A percentile compares a stretch with the other conserved stretches of the same genome.
Evolutionary conservation across 2,113 vertebrate species (phyloP).

Genomic region (Istiophorus platypterus): DNA sequence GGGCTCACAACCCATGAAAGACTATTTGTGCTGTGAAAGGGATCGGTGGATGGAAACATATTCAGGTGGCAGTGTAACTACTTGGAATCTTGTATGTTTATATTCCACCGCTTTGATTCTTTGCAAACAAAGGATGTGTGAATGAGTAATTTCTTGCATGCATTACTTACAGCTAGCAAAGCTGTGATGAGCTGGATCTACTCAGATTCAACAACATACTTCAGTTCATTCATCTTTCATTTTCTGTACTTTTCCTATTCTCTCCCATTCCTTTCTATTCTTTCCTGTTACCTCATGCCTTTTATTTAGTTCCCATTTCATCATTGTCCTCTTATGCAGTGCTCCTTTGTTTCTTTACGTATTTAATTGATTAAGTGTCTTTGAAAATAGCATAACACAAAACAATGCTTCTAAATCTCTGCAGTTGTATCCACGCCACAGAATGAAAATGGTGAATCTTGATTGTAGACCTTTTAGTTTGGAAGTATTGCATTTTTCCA

Average conservation of each 20-base stretch:
- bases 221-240: slow-evolving; percentile 39
- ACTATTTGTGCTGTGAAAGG: slow-evolving; percentile 42
- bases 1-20: slow-evolving; percentile 49
- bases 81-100: slow-evolving; percentile 54
- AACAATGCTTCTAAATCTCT: background rate
- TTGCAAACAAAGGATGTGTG: slow-evolving; percentile 52
- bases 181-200: slow-evolving; percentile 69
- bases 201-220: slow-evolving; percentile 51
- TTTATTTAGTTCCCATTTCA: background rate
- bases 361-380: background rate
- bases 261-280: background rate
- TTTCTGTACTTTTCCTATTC: slow-evolving; percentile 10
- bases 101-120: slow-evolving; percentile 54
- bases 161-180: slow-evolving; percentile 64
- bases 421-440: slow-evolving; percentile 1
- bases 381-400: background rate
- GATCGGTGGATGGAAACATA: slow-evolving; percentile 43
- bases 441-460: slow-evolving; percentile 3
- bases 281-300: slow-evolving; percentile 7
- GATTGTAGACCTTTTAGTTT: slow-evolving; percentile 9
- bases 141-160: slow-evolving; percentile 55
- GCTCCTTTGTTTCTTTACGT: background rate
- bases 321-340: background rate
- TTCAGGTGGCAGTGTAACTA: slow-evolving; percentile 40
- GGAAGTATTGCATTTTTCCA: background rate